phyloP scores from a whole-genome alignment of 2,888 invertebrate genomes.

The Mimas tiliae region DNA sequence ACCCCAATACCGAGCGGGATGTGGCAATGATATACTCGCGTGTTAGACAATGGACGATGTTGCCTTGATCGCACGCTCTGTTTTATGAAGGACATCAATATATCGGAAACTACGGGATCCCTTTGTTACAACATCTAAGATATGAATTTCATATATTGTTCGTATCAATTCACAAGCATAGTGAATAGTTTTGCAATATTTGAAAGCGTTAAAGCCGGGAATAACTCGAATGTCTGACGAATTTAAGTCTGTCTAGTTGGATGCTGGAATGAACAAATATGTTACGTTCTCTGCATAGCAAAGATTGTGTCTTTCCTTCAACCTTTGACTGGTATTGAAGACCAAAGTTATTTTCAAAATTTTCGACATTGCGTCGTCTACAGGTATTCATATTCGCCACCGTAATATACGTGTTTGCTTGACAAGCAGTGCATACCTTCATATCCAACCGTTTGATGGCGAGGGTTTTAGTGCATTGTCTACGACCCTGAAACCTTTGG shows the following conservation, averaged over 20 bases:
- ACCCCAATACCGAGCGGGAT: conserved; percentile 38
- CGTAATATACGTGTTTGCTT: conserved; percentile 51
- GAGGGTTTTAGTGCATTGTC: conserved; percentile 59
- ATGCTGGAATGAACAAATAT: conserved; percentile 10
- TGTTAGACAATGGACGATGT: conserved; percentile 63
- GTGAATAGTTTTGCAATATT: conserved; percentile 7
- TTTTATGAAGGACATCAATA: conserved; percentile 52
- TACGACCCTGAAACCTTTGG: conserved; percentile 52
- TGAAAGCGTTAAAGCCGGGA: background rate
- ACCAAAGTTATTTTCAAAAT: conserved; percentile 1
- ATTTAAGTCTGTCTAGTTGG: conserved; percentile 1
- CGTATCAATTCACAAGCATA: background rate
- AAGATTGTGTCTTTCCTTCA: conserved; percentile 4
- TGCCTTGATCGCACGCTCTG: conserved; percentile 59
- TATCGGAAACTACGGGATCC: conserved; percentile 17
- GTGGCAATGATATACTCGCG: conserved; percentile 65
- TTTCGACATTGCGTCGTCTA: conserved; percentile 9
- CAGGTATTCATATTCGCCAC: conserved; percentile 28
- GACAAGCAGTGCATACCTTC: conserved; percentile 35
- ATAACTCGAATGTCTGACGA: background rate
- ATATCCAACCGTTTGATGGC: conserved; percentile 64
- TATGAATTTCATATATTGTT: background rate
- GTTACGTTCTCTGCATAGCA: background rate
- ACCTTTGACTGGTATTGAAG: conserved; percentile 11
- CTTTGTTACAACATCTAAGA: conserved; percentile 2